Evolutionary conservation across 2,888 invertebrate species (phyloP).

Genomic region (Melitaea athalia): DNA sequence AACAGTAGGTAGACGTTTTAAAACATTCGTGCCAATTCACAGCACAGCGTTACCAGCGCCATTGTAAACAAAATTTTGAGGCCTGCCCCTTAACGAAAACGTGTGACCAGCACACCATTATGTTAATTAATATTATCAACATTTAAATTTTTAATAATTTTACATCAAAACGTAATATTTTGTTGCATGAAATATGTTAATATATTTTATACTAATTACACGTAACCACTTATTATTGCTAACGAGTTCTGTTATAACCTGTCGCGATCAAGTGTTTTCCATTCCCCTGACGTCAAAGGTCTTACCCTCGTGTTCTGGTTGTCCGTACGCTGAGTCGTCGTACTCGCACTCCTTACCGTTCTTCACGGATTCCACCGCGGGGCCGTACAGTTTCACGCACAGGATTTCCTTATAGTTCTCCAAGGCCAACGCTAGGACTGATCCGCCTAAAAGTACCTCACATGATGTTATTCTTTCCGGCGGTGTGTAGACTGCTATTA

Average conservation of each 20-base stretch:
- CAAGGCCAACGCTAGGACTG: conserved; percentile 86
- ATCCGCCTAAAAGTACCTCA: conserved; percentile 89
- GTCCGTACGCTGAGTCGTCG: conserved; percentile 77
- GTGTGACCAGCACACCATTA: conserved; percentile 41
- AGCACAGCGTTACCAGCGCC: conserved; percentile 24
- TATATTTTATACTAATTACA: conserved; percentile 23
- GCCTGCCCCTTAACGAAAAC: conserved; percentile 32
- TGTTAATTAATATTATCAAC: conserved; percentile 16
- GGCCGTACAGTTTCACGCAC: conserved; percentile 83
- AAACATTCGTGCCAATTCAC: conserved; percentile 1
- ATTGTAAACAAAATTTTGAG: conserved; percentile 29
- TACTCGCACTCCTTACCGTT: conserved; percentile 75
- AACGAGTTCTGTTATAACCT: conserved; percentile 26
- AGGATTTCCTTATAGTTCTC: conserved; percentile 85
- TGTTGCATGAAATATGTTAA: conserved; percentile 12
- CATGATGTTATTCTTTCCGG: conserved; percentile 88
- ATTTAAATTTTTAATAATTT: conserved; percentile 8
- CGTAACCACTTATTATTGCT: conserved; percentile 39
- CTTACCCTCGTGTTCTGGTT: conserved; percentile 56
- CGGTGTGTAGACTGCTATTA: conserved; percentile 90
- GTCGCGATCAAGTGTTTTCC: conserved; percentile 63
- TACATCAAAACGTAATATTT: conserved; percentile 8
- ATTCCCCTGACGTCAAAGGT: conserved; percentile 80
- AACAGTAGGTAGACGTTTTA: background rate
- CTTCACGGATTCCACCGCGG: conserved; percentile 61